A percentile compares a stretch with the other conserved stretches of the same genome.
phyloP scores from a whole-genome alignment of 2,888 invertebrate species.

The Pyrrhia umbra region DNA sequence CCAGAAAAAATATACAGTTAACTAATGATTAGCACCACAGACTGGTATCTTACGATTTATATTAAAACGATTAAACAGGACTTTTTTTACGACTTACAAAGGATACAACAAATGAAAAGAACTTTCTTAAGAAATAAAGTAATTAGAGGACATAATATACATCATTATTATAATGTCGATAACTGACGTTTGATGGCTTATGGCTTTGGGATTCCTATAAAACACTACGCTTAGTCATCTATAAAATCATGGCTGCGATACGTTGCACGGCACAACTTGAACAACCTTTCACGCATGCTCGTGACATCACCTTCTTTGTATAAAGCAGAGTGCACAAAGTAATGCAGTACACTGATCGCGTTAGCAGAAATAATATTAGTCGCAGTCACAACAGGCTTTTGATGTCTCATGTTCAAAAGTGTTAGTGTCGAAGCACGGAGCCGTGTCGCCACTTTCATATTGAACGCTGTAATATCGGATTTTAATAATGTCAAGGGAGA shows the following conservation, averaged over 20 bases:
- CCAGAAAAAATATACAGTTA: slow-evolving; percentile 9
- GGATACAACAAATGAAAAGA: no score
- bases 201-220: no score
- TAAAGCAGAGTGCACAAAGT: slow-evolving; percentile 27
- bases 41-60: no score
- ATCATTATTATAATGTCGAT: not conserved
- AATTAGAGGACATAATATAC: no score
- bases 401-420: slow-evolving; percentile 36
- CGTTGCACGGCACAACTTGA: slow-evolving; percentile 7
- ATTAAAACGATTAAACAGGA: no score
- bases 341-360: slow-evolving; percentile 28
- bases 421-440: slow-evolving; percentile 15
- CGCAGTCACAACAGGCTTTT: slow-evolving; percentile 25
- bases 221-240: not conserved
- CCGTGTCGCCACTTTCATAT: slow-evolving; percentile 3
- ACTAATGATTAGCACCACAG: not conserved
- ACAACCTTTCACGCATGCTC: slow-evolving; percentile 20
- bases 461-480: slow-evolving; percentile 10
- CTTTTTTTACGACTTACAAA: not conserved
- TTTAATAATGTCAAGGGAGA: slow-evolving; percentile 27
- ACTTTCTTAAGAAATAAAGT: not conserved
- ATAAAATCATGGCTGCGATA: not conserved
- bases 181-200: no score
- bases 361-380: slow-evolving; percentile 30
- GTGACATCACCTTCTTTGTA: slow-evolving; percentile 15